These are phyloP conservation scores for Sminthopsis crassicaudata DNA, from an alignment of 2,113 vertebrate genomes.

Conservation along the genomic window DNA sequence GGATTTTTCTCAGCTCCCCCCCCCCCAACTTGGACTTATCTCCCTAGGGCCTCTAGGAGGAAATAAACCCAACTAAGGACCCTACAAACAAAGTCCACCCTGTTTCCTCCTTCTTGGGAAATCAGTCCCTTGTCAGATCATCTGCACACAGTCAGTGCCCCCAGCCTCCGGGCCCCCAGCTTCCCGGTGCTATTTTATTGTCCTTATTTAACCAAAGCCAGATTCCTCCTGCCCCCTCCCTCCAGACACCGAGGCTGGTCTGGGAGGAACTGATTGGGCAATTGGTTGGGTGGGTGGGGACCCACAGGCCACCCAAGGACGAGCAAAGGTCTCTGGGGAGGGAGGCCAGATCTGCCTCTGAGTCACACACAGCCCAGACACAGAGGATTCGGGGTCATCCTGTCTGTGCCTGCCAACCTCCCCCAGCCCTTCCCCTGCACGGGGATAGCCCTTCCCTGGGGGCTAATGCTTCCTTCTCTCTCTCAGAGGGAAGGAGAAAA, in stretches of 20 bases:
- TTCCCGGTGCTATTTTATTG: neutral
- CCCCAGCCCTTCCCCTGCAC: neutral
- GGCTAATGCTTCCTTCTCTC: neutral
- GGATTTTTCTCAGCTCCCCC: neutral
- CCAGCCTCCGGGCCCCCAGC: neutral
- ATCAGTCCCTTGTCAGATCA: neutral
- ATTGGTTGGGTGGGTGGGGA: neutral
- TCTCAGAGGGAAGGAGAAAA: neutral
- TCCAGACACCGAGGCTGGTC: neutral
- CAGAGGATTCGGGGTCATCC: neutral
- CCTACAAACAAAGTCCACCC: neutral
- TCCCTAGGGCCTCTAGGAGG: neutral
- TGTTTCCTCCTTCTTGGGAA: neutral
- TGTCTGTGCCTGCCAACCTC: neutral
- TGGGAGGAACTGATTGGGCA: neutral
- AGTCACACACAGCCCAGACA: neutral
- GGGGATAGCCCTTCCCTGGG: neutral
- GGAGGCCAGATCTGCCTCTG: neutral
- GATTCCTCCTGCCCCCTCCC: neutral
- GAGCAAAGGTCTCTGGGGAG: neutral
- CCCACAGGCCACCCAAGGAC: neutral
- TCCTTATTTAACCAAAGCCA: slow-evolving; percentile 1
- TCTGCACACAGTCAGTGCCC: neutral
- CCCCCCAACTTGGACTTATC: neutral
- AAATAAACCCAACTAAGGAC: neutral